These are phyloP conservation scores for Xyrauchen texanus DNA, from an alignment of 2,113 vertebrate genomes.

Conservation along the genomic window DNA sequence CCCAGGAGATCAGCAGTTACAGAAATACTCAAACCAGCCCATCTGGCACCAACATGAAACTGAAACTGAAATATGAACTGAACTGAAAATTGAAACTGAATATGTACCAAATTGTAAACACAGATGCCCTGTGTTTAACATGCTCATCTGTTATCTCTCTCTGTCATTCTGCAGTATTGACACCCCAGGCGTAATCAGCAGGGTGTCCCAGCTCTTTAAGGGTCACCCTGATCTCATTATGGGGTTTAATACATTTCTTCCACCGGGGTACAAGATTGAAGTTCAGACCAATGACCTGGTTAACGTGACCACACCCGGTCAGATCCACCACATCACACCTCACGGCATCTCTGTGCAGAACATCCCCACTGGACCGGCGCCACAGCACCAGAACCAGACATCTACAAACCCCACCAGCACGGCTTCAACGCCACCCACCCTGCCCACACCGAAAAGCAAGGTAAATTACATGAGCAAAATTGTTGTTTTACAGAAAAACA, in stretches of 20 bases:
- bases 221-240: constrained; percentile 98
- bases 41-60: too few species aligned
- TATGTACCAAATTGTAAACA: too few species aligned
- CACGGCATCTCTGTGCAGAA: constrained; percentile 92
- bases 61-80: too few species aligned
- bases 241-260: constrained; percentile 98
- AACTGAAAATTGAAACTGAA: too few species aligned
- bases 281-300: constrained; percentile 97
- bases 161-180: constrained; percentile 82
- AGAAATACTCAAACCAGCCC: too few species aligned
- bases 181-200: constrained; percentile 97
- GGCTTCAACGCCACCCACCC: constrained; percentile 79
- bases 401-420: constrained; percentile 71
- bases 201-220: constrained; percentile 97
- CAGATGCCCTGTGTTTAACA: too few species aligned
- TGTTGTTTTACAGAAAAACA: too few species aligned
- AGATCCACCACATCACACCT: constrained; percentile 96
- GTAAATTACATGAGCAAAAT: constrained; percentile 60
- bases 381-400: constrained; percentile 68
- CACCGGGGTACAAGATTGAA: constrained; percentile 98
- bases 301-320: constrained; percentile 94
- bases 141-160: not conserved
- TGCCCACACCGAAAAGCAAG: constrained; percentile 91
- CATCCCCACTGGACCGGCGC: constrained; percentile 64
- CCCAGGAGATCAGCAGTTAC: too few species aligned